Evolutionary conservation across 2,113 vertebrate genomes (phyloP).

Genomic region (Equus przewalskii): DNA sequence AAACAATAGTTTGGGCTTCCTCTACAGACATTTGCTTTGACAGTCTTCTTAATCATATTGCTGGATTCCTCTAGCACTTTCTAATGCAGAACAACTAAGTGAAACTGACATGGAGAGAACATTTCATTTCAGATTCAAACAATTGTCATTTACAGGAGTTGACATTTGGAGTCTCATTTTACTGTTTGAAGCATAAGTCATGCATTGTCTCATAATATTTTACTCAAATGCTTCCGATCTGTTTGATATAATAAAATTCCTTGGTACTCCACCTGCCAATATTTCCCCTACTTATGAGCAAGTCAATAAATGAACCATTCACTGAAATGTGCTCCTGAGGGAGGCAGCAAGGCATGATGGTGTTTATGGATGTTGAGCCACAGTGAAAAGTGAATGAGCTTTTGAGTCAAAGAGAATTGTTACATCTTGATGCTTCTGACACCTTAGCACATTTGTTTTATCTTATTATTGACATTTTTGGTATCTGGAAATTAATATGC

Average conservation of each 20-base stretch:
- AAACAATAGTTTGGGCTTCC: neutral
- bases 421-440: neutral
- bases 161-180: conserved; percentile 1
- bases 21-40: neutral
- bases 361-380: neutral
- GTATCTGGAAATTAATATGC: conserved; percentile 27
- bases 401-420: neutral
- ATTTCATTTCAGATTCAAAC: conserved; percentile 29
- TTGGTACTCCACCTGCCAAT: neutral
- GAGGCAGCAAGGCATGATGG: neutral
- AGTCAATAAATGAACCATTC: neutral
- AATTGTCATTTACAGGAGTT: neutral
- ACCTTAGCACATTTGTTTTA: neutral
- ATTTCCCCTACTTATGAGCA: neutral
- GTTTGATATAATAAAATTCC: neutral
- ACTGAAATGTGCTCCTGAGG: neutral
- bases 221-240: neutral
- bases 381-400: neutral
- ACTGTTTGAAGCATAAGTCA: neutral
- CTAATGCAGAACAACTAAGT: neutral
- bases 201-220: neutral
- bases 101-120: neutral
- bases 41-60: neutral
- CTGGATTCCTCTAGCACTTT: neutral
- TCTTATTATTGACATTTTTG: neutral